Percentiles rank a stretch among this genome's conserved stretches.
Evolutionary conservation across 2,113 vertebrate species (phyloP).

Genomic region (Macheiramphus alcinus): DNA sequence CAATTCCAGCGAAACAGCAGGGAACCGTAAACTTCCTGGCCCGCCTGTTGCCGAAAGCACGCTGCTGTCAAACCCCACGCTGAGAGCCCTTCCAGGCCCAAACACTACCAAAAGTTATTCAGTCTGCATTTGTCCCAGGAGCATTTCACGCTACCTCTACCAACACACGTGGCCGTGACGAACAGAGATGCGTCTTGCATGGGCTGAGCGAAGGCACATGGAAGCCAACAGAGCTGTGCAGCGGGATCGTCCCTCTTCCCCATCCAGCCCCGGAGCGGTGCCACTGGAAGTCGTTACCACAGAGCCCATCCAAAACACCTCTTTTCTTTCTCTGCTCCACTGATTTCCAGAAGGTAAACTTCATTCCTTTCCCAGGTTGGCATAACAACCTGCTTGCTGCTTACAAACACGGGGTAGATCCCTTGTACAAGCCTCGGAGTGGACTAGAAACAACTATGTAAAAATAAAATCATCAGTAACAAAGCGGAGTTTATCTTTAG

Average conservation of each 20-base stretch:
- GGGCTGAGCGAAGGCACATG: not conserved
- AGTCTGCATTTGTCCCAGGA: not conserved
- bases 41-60: not conserved
- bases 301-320: too few relatives aligned
- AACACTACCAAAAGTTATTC: not conserved
- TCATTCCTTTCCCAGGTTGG: not conserved
- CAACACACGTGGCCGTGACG: rapidly evolving
- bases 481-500: not conserved
- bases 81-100: not conserved
- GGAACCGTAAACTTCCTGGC: not conserved
- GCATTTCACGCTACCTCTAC: not conserved
- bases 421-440: not conserved
- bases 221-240: not conserved
- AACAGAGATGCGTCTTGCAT: rapidly evolving
- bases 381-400: not conserved
- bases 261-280: not conserved
- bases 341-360: not conserved
- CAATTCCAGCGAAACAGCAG: not conserved
- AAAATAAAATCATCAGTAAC: not conserved
- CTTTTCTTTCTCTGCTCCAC: not conserved
- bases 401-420: not conserved
- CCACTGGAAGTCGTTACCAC: not conserved
- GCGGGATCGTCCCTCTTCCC: not conserved
- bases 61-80: not conserved
- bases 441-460: not conserved